Conservation (phyloP, 1,140 invertebrate species). For the Riptortus pedestris region DNA sequence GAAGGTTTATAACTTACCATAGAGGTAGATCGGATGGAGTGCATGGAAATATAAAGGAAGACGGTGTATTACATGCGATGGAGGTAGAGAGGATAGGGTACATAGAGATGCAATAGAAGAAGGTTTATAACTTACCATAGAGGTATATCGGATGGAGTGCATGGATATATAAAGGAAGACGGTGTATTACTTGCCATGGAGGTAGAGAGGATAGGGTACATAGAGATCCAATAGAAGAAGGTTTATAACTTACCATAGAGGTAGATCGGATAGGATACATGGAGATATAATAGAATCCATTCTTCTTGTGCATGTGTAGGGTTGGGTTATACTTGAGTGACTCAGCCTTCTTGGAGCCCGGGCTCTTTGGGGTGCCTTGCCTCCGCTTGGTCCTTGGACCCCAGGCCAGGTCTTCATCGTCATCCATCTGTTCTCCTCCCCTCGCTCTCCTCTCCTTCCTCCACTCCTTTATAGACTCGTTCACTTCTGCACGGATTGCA, state of each 20-base stretch:
- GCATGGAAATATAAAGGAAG: constrained; percentile 45
- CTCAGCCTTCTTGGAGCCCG: constrained; percentile 25
- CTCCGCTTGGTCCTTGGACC: not conserved
- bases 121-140: not conserved
- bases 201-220: too few relatives aligned
- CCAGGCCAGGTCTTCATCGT: not conserved
- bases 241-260: not conserved
- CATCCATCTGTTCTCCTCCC: constrained; percentile 30
- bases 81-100: too few relatives aligned
- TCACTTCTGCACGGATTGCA: constrained; percentile 42
- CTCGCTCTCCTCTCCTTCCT: constrained; percentile 34
- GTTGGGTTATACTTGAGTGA: constrained; percentile 38
- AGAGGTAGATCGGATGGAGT: constrained; percentile 40
- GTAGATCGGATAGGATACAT: constrained; percentile 43
- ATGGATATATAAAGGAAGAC: constrained; percentile 45
- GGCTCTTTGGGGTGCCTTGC: not conserved
- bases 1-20: too few relatives aligned
- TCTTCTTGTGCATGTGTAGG: constrained; percentile 44
- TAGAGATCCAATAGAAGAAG: too few relatives aligned
- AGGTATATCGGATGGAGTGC: constrained; percentile 41
- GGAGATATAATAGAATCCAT: constrained; percentile 44
- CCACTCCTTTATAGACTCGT: constrained; percentile 41
- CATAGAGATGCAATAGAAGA: too few relatives aligned
- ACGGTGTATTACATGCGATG: too few relatives aligned
- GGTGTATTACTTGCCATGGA: too few relatives aligned